Percentiles rank a stretch among this genome's conserved stretches.
Evolutionary conservation across 2,888 invertebrate genomes (phyloP).

Genomic region (Drosophila quinaria): DNA sequence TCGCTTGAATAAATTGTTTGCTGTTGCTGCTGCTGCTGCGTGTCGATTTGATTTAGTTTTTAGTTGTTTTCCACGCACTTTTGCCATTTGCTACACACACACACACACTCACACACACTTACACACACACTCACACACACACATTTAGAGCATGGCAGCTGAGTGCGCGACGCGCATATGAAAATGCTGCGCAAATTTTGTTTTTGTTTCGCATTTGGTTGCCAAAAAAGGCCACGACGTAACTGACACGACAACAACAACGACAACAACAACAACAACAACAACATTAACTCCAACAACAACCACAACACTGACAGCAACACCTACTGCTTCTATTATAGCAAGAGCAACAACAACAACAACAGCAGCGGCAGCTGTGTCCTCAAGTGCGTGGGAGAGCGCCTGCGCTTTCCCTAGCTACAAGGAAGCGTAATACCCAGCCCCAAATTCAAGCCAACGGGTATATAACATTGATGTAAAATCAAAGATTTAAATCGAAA

Average conservation of each 20-base stretch:
- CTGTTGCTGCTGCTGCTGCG: conserved; percentile 44
- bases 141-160: conserved; percentile 36
- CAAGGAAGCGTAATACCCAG: conserved; percentile 27
- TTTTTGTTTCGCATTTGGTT: conserved; percentile 42
- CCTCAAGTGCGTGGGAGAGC: conserved; percentile 45
- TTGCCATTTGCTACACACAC: conserved; percentile 35
- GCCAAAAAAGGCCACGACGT: conserved; percentile 53
- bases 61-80: conserved; percentile 58
- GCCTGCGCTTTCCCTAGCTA: conserved; percentile 52
- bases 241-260: conserved; percentile 18
- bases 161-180: conserved; percentile 52
- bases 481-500: too few species aligned
- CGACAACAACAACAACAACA: conserved; percentile 6
- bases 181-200: conserved; percentile 62
- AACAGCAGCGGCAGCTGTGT: conserved; percentile 40
- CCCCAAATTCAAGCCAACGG: background rate
- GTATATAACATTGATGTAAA: background rate
- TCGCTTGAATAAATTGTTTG: background rate
- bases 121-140: conserved; percentile 17
- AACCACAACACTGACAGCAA: background rate
- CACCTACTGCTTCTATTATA: conserved; percentile 16
- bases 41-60: conserved; percentile 53
- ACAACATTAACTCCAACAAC: conserved; percentile 2
- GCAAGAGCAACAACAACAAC: conserved; percentile 21
- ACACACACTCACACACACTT: conserved; percentile 17